phyloP scores from a whole-genome alignment of 2,113 vertebrate genomes.

The Microcebus jonahi region DNA sequence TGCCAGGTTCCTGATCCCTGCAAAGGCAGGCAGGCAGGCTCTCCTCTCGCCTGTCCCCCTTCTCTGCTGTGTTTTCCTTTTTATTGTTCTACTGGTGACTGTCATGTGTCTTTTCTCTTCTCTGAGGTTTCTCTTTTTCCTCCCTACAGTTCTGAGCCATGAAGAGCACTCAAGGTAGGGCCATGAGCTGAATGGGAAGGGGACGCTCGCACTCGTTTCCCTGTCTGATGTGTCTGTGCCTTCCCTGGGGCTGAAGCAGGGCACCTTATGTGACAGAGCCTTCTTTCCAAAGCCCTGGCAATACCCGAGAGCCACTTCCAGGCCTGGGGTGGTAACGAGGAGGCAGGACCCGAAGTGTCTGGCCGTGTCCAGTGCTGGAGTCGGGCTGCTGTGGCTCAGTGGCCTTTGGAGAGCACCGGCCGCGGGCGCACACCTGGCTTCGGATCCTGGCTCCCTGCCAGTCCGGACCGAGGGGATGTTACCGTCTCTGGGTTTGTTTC shows the following conservation, averaged over 20 bases:
- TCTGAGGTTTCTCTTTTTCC: slow-evolving; percentile 67
- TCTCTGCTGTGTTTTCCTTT: neutral
- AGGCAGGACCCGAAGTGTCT: neutral
- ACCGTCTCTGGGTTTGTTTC: neutral
- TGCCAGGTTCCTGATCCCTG: neutral
- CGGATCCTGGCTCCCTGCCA: neutral
- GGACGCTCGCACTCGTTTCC: neutral
- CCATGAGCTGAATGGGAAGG: neutral
- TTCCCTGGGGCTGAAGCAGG: neutral
- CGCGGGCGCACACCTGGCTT: neutral
- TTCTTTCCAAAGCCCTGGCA: neutral
- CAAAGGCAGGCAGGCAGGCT: neutral
- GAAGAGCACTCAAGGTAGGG: slow-evolving; percentile 39
- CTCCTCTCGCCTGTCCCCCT: neutral
- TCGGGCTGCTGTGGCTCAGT: fast-evolving
- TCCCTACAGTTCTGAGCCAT: slow-evolving; percentile 62
- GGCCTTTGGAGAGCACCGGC: neutral
- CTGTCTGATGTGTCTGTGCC: neutral
- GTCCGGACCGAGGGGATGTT: neutral
- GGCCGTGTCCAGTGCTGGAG: neutral
- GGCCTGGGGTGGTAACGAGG: neutral
- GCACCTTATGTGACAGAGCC: neutral
- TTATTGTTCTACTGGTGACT: neutral
- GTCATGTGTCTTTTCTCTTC: neutral
- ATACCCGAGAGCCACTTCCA: neutral